Percentiles rank a stretch among this genome's conserved stretches.
Conservation (phyloP, 2,888 invertebrate species). For the Pyrrhia umbra region DNA sequence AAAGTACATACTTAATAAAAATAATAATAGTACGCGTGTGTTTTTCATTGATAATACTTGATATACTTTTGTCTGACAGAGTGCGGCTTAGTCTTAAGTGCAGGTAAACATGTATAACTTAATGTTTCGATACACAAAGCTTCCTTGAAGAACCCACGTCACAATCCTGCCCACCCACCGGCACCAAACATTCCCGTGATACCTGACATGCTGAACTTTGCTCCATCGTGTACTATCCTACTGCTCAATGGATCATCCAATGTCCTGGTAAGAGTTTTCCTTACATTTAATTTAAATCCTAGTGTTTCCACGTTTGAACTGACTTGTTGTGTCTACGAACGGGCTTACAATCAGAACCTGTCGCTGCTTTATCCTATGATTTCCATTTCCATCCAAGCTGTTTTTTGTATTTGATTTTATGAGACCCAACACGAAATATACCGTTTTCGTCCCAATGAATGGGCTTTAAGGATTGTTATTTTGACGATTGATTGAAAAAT, state of each 20-base stretch:
- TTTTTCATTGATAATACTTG: slow-evolving; percentile 64
- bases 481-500: slow-evolving; percentile 36
- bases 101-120: slow-evolving; percentile 74
- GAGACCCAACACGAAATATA: slow-evolving; percentile 38
- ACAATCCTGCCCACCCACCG: slow-evolving; percentile 84
- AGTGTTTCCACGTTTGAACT: slow-evolving; percentile 72
- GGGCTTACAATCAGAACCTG: slow-evolving; percentile 47
- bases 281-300: slow-evolving; percentile 87
- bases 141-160: slow-evolving; percentile 88
- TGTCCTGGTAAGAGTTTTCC: slow-evolving; percentile 89
- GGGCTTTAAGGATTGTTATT: slow-evolving; percentile 57
- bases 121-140: slow-evolving; percentile 75
- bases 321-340: slow-evolving; percentile 47
- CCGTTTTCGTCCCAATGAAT: slow-evolving; percentile 51
- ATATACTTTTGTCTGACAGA: slow-evolving; percentile 52
- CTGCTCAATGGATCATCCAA: slow-evolving; percentile 88
- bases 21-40: slow-evolving; percentile 76
- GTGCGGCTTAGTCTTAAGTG: slow-evolving; percentile 66
- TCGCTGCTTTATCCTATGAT: slow-evolving; percentile 63
- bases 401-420: slow-evolving; percentile 60
- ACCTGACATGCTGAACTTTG: slow-evolving; percentile 84
- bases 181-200: slow-evolving; percentile 85
- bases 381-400: slow-evolving; percentile 71
- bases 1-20: slow-evolving; percentile 86
- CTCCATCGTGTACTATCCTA: slow-evolving; percentile 88